Evolutionary conservation across 2,888 invertebrate genomes (phyloP).

Genomic region (Eugnorisma glareosa): DNA sequence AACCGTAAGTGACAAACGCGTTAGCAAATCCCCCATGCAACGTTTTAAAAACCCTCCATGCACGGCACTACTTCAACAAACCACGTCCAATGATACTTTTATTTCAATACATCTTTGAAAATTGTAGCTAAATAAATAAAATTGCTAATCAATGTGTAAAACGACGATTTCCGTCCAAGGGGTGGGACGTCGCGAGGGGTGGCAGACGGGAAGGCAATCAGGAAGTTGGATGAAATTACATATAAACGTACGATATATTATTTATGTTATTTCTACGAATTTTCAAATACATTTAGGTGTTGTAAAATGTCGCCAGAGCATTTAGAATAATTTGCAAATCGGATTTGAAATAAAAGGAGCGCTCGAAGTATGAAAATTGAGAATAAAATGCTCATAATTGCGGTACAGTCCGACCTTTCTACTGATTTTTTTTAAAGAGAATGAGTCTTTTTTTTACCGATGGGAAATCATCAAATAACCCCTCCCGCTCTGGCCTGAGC

Average conservation of each 20-base stretch:
- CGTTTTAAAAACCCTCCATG: too few species aligned
- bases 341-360: background rate
- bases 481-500: too few species aligned
- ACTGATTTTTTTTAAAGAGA: background rate
- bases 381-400: background rate
- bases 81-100: background rate
- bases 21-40: too few species aligned
- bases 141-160: slow-evolving; percentile 50
- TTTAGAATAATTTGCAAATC: background rate
- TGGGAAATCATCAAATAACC: too few species aligned
- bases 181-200: slow-evolving; percentile 19
- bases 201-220: slow-evolving; percentile 42
- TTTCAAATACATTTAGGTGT: background rate
- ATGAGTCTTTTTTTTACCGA: too few species aligned
- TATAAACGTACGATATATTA: slow-evolving; percentile 33
- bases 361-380: background rate
- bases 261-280: slow-evolving; percentile 23
- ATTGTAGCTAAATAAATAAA: slow-evolving; percentile 32
- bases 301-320: background rate
- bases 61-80: background rate
- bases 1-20: background rate
- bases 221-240: slow-evolving; percentile 48
- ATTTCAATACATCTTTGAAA: background rate
- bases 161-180: slow-evolving; percentile 50
- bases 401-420: background rate